Evolutionary conservation across 2,888 invertebrate genomes (phyloP), one percentile per base, ranked within the genome.

Genomic region (Allygus modestus): DNA sequence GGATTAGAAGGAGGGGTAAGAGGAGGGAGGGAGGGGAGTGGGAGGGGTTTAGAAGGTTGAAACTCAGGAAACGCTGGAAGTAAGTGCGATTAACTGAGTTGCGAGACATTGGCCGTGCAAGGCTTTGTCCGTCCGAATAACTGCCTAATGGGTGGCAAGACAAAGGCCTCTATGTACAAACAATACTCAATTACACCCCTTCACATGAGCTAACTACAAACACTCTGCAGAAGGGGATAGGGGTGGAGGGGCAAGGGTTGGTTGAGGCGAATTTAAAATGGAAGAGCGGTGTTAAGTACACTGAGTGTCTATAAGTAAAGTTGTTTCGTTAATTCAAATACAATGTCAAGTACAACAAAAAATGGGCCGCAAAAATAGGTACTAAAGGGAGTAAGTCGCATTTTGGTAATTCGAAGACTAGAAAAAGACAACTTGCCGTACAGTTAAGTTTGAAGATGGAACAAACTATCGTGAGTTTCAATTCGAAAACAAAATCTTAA

Each of bases 181-280:
- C 69, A 69, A 33, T 69, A 69, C 69, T 69, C 69, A 69, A 69
- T 69, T 69, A 69, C 17, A 28, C 12, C 69, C 69, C 69, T 28
- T 33, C n/a, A 15, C 33, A 33, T 11, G 69, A 4, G 33, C 69
- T 69, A 31, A 69, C 7, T 12, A 28, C 31, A 31, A 61, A 5
- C 31, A 5, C 61, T 51, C n/a, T 51, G 5, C 9, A 1, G 46
- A 58, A 23, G 69, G n/a, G n/a, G n/a, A n/a, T 15, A 69, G 31
- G n/a, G n/a, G 31, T 7, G 28, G 69, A 31, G n/a, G 69, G 69
- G 26, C 26, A 28, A 28, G 61, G 15, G 20, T 58, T 58, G 58
- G 15, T 51, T n/a, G n/a, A n/a, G n/a, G n/a, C n/a, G n/a, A n/a
- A n/a, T n/a, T n/a, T n/a, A n/a, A n/a, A n/a, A n/a, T n/a, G n/a